A percentile compares a stretch with the other conserved stretches of the same genome.
phyloP scores from a whole-genome alignment of 2,113 vertebrate genomes.

The Lophius piscatorius region DNA sequence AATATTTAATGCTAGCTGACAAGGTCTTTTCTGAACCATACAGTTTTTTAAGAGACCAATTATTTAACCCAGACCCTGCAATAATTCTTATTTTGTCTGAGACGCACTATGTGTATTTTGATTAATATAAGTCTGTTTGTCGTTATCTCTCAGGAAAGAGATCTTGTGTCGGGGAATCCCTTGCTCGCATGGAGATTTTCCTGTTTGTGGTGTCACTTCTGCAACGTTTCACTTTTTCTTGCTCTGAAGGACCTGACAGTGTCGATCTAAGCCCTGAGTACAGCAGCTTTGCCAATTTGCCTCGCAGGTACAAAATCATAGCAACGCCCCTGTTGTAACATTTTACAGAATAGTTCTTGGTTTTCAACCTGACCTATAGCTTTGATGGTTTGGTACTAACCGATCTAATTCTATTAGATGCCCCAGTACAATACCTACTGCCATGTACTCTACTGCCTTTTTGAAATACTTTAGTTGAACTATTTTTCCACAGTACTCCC shows the following conservation, averaged over 20 bases:
- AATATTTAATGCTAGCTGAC: too few relatives aligned
- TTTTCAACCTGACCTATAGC: neutral
- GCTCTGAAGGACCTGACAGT: slow-evolving; percentile 53
- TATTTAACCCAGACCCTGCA: neutral
- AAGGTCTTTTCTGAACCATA: neutral
- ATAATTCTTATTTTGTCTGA: neutral
- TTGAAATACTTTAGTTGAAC: too few relatives aligned
- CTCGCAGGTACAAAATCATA: slow-evolving; percentile 64
- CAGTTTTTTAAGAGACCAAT: neutral
- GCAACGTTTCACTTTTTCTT: slow-evolving; percentile 73
- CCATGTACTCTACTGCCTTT: too few relatives aligned
- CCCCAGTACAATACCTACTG: too few relatives aligned
- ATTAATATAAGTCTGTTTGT: neutral
- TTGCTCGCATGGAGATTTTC: slow-evolving; percentile 79
- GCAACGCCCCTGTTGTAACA: slow-evolving; percentile 34
- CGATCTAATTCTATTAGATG: neutral
- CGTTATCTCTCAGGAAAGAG: slow-evolving; percentile 65
- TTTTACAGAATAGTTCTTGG: neutral
- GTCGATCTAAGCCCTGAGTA: slow-evolving; percentile 63
- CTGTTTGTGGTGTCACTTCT: slow-evolving; percentile 73
- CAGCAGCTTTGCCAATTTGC: slow-evolving; percentile 73
- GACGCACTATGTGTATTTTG: neutral
- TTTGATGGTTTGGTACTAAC: neutral
- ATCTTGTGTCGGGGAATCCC: slow-evolving; percentile 71
- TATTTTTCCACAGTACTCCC: too few relatives aligned